phyloP scores from a whole-genome alignment of 2,797 vertebrate species.

The Sandelia bainsii region DNA sequence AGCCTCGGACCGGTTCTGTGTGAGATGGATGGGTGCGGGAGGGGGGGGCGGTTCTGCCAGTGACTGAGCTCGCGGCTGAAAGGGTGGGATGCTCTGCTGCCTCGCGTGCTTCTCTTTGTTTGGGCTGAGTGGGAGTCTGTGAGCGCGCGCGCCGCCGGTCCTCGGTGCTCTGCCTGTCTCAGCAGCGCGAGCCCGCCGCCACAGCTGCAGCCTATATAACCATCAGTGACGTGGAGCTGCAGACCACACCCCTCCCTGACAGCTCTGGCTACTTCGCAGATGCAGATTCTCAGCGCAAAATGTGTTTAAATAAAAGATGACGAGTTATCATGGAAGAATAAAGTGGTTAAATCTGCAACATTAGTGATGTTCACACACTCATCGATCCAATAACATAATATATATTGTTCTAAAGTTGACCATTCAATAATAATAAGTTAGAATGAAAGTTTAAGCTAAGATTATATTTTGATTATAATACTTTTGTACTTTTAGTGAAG shows the following conservation, averaged over 20 bases:
- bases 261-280: no score
- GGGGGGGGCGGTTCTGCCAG: slow-evolving; percentile 53
- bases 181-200: slow-evolving; percentile 82
- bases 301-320: no score
- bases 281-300: no score
- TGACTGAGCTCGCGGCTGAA: slow-evolving; percentile 58
- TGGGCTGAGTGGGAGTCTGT: slow-evolving; percentile 66
- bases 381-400: no score
- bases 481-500: no score
- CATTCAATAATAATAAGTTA: no score
- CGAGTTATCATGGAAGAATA: no score
- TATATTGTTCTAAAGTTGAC: no score
- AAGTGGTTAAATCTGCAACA: no score
- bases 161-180: slow-evolving; percentile 79
- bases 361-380: no score
- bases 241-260: slow-evolving; percentile 64
- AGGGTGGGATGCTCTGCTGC: slow-evolving; percentile 77
- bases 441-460: no score
- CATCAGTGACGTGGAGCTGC: slow-evolving; percentile 78
- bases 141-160: slow-evolving; percentile 73
- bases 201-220: slow-evolving; percentile 87
- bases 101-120: slow-evolving; percentile 87
- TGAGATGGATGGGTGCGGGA: slow-evolving; percentile 8
- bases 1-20: slow-evolving; percentile 61
- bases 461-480: no score